Percentiles rank a stretch among this genome's conserved stretches.
phyloP scores from a whole-genome alignment of 2,888 invertebrate genomes.

The Lithophane leautieri region DNA sequence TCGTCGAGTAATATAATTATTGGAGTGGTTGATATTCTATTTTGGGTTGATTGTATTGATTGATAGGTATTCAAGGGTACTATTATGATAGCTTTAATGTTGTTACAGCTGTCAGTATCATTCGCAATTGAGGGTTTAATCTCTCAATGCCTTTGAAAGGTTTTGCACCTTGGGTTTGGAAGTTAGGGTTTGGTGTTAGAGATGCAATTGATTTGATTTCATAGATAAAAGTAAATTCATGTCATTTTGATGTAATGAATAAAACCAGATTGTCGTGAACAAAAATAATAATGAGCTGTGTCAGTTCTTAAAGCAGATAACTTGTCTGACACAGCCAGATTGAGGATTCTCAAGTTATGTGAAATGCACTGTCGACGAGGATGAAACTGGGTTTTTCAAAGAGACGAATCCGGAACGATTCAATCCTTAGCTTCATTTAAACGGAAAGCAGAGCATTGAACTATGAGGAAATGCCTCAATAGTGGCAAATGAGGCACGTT shows the following conservation, averaged over 20 bases:
- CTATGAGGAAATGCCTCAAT: conserved; percentile 84
- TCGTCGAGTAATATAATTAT: conserved; percentile 31
- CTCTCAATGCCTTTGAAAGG: background rate
- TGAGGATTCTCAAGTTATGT: conserved; percentile 56
- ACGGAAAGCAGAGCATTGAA: conserved; percentile 79
- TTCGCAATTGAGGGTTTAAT: conserved; percentile 11
- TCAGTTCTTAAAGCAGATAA: conserved; percentile 35
- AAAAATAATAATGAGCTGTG: conserved; percentile 38
- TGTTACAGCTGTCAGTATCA: conserved; percentile 41
- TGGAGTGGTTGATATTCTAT: conserved; percentile 20
- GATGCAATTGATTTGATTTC: background rate
- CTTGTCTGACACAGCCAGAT: conserved; percentile 51
- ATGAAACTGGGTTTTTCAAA: conserved; percentile 71
- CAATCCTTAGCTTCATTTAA: conserved; percentile 81
- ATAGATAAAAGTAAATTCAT: background rate
- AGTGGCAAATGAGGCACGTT: conserved; percentile 88
- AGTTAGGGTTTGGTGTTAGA: background rate
- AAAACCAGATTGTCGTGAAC: background rate
- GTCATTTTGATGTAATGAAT: background rate
- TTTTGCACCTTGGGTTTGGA: conserved; percentile 18
- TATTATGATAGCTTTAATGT: conserved; percentile 24
- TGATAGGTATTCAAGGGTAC: background rate
- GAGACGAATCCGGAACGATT: conserved; percentile 75
- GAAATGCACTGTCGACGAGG: conserved; percentile 64
- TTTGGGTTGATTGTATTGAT: conserved; percentile 31